Evolutionary conservation across 1,140 invertebrate species (phyloP).

Genomic region (Diachasma alloeum): DNA sequence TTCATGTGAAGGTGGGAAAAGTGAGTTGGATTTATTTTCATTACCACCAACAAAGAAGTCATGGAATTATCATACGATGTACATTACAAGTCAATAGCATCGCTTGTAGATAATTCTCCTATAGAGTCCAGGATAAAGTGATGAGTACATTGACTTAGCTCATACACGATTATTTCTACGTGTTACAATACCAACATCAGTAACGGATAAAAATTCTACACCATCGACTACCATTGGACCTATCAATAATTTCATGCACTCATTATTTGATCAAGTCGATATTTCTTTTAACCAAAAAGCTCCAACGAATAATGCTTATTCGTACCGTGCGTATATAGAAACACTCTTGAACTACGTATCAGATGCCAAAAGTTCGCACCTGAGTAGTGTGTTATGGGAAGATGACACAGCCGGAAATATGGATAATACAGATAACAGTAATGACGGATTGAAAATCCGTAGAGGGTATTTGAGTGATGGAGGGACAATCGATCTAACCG

Average conservation of each 20-base stretch:
- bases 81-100: background rate
- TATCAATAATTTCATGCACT: constrained; percentile 29
- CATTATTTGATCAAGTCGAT: constrained; percentile 24
- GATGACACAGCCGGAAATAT: no score
- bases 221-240: background rate
- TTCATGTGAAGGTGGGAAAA: background rate
- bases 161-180: background rate
- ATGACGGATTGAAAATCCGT: no score
- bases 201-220: background rate
- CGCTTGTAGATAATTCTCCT: background rate
- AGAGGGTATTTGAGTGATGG: no score
- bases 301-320: background rate
- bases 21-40: no score
- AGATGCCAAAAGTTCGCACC: no score
- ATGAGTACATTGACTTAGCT: constrained; percentile 2
- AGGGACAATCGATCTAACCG: no score
- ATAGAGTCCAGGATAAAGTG: background rate
- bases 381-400: no score
- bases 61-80: no score
- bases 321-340: constrained; percentile 16
- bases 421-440: no score
- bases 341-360: no score
- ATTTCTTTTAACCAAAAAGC: constrained; percentile 23
- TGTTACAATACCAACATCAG: no score
- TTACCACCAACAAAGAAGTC: no score